Evolutionary conservation across 2,797 vertebrate genomes (phyloP).

Genomic region (Gallinago solitaria): DNA sequence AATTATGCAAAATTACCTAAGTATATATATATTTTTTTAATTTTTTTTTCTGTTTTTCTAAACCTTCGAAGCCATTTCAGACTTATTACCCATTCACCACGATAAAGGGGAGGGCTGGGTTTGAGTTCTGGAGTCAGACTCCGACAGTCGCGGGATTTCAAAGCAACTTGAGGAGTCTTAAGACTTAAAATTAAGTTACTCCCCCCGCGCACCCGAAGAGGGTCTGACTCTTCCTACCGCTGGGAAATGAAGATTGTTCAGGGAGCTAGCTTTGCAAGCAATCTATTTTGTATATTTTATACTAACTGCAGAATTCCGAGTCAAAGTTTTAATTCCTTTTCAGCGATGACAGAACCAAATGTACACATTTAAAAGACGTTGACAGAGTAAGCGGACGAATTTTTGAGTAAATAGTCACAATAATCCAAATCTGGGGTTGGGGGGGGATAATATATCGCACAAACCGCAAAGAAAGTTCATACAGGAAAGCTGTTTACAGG

Average conservation of each 20-base stretch:
- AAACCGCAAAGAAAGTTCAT: conserved; percentile 38
- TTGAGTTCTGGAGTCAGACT: not conserved
- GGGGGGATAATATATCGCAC: conserved; percentile 2
- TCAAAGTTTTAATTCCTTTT: conserved; percentile 20
- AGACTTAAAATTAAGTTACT: not conserved
- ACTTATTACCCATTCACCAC: not conserved
- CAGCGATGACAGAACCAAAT: conserved; percentile 3
- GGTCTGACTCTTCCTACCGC: not conserved
- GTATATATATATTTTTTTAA: not conserved
- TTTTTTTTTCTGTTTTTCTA: conserved; percentile 11
- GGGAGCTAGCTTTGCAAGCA: conserved; percentile 32
- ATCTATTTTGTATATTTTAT: conserved; percentile 55
- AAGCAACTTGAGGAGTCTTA: not conserved
- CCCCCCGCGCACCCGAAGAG: not conserved
- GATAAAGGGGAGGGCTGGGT: not conserved
- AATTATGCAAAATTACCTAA: conserved; percentile 13
- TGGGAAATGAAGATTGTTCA: conserved; percentile 29
- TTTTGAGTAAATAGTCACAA: not conserved
- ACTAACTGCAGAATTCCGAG: conserved; percentile 13
- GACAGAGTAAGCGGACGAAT: not conserved
- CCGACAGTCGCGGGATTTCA: not conserved
- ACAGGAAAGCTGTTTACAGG: conserved; percentile 52
- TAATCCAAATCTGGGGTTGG: not conserved
- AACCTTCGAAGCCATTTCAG: conserved; percentile 40
- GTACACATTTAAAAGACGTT: not conserved